Evolutionary conservation across 2,797 vertebrate species (phyloP).

Genomic region (Paratrypauchen microcephalus): DNA sequence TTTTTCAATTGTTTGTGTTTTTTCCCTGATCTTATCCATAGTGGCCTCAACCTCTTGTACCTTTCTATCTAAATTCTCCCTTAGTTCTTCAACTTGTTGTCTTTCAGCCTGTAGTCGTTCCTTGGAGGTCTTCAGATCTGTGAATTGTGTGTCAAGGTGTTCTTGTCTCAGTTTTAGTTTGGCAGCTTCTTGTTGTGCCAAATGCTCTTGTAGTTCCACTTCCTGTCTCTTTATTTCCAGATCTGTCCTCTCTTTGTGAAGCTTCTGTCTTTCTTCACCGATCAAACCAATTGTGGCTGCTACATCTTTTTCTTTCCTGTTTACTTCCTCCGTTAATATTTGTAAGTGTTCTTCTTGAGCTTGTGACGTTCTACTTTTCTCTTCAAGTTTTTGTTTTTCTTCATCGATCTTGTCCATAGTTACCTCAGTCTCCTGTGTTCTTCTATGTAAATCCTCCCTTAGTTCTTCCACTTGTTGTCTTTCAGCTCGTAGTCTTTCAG

Average conservation of each 20-base stretch:
- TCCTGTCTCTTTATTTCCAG: background rate
- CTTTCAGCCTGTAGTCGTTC: background rate
- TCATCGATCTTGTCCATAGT: background rate
- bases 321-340: too few relatives aligned
- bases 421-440: background rate
- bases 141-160: too few relatives aligned
- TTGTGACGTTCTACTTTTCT: too few relatives aligned
- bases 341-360: constrained; percentile 4
- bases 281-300: background rate
- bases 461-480: constrained; percentile 7
- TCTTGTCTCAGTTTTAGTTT: too few relatives aligned
- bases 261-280: background rate
- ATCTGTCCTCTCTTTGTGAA: background rate
- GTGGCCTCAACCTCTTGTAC: background rate
- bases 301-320: background rate
- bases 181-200: too few relatives aligned
- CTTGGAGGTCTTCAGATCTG: too few relatives aligned
- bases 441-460: constrained; percentile 3
- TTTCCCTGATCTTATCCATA: background rate
- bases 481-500: background rate
- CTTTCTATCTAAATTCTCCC: background rate
- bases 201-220: background rate
- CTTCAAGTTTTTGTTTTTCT: background rate
- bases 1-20: background rate
- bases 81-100: background rate